phyloP scores from a whole-genome alignment of 2,888 invertebrate species.

The Nemapogon koenigi region DNA sequence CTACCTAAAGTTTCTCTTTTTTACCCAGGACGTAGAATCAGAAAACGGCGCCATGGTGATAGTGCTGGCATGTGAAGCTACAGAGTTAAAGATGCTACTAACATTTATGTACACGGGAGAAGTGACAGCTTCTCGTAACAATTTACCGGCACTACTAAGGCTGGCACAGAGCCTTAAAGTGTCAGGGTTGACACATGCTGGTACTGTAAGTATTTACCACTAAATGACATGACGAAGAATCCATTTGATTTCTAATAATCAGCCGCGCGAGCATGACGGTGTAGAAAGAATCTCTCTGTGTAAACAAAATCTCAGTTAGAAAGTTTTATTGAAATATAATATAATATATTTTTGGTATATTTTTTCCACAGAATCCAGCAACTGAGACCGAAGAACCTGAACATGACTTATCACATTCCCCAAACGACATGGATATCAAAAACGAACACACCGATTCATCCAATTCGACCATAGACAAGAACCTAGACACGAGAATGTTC shows the following conservation, averaged over 20 bases:
- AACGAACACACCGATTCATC: slow-evolving; percentile 18
- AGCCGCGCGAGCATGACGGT: too few species aligned
- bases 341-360: too few species aligned
- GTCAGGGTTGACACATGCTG: slow-evolving; percentile 75
- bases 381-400: slow-evolving; percentile 29
- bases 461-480: slow-evolving; percentile 6
- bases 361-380: too few species aligned
- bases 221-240: too few species aligned
- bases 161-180: slow-evolving; percentile 83
- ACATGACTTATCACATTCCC: slow-evolving; percentile 21
- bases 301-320: too few species aligned
- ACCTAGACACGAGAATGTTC: slow-evolving; percentile 27
- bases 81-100: slow-evolving; percentile 77
- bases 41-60: slow-evolving; percentile 76
- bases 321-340: too few species aligned
- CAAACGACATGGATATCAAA: slow-evolving; percentile 32
- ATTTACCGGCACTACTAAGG: slow-evolving; percentile 76
- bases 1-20: slow-evolving; percentile 4
- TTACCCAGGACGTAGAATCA: slow-evolving; percentile 69
- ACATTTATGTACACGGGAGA: slow-evolving; percentile 90
- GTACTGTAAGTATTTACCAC: slow-evolving; percentile 66
- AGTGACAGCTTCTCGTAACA: slow-evolving; percentile 82
- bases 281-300: too few species aligned
- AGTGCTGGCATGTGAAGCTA: slow-evolving; percentile 72
- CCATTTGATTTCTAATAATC: too few species aligned